These are phyloP conservation scores for Eulemur macaco DNA, from an alignment of 2,113 vertebrate species.

Conservation along the genomic window DNA sequence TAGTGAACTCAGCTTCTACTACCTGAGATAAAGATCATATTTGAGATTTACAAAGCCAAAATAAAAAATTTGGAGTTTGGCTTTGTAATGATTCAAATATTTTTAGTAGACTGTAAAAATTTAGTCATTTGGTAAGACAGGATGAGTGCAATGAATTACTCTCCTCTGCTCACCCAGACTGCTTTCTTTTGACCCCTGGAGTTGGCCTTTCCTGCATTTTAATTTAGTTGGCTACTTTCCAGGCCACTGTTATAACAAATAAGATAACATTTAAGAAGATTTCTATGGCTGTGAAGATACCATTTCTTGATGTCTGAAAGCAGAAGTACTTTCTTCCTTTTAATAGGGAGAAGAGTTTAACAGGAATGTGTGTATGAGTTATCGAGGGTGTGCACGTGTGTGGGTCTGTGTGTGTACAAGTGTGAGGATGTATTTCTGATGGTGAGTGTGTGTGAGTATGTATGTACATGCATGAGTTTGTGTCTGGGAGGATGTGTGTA, in stretches of 20 bases:
- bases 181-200: neutral
- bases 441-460: no score
- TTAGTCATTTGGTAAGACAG: neutral
- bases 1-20: conserved; percentile 34
- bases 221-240: neutral
- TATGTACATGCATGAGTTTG: neutral
- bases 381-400: neutral
- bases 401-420: no score
- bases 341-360: neutral
- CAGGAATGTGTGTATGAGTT: neutral
- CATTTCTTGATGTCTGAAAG: neutral
- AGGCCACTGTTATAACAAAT: neutral
- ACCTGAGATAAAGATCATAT: neutral
- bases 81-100: neutral
- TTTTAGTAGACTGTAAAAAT: neutral
- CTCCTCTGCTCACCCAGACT: neutral
- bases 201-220: neutral
- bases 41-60: conserved; percentile 44
- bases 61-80: neutral
- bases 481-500: neutral
- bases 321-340: neutral
- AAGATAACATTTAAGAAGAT: neutral
- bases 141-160: neutral
- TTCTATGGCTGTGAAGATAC: neutral
- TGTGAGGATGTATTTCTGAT: no score